Percentiles rank a stretch among this genome's conserved stretches.
These are phyloP conservation scores for Ectropis grisescens DNA, from an alignment of 1,140 invertebrate species.

Conservation along the genomic window DNA sequence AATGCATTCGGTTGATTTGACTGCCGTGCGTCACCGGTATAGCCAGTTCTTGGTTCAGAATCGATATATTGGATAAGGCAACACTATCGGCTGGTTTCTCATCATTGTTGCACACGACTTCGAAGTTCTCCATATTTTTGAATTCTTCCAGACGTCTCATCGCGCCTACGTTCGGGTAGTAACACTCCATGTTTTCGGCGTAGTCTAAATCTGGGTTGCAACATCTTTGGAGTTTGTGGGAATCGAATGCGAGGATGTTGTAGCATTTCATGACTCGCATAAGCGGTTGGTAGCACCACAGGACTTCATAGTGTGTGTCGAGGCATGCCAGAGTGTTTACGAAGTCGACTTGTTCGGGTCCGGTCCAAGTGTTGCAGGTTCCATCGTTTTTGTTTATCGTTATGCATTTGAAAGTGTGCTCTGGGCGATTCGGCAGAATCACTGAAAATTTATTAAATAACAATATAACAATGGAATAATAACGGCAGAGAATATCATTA, in stretches of 20 bases:
- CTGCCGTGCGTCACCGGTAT: constrained; percentile 80
- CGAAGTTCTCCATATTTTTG: constrained; percentile 42
- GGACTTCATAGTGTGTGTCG: constrained; percentile 89
- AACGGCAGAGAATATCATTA: background rate
- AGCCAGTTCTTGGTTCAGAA: constrained; percentile 84
- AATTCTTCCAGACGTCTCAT: constrained; percentile 56
- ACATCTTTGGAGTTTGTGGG: constrained; percentile 43
- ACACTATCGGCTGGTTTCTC: constrained; percentile 29
- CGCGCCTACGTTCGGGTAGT: constrained; percentile 46
- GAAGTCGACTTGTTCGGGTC: constrained; percentile 84
- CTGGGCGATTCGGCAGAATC: constrained; percentile 77
- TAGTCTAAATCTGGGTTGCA: constrained; percentile 33
- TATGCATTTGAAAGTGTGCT: constrained; percentile 83
- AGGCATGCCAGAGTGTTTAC: constrained; percentile 81
- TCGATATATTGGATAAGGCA: constrained; percentile 55
- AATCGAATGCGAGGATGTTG: constrained; percentile 79
- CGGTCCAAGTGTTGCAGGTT: constrained; percentile 84
- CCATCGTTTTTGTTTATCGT: constrained; percentile 89
- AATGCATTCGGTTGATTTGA: constrained; percentile 84
- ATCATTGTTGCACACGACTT: constrained; percentile 31
- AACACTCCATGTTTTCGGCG: constrained; percentile 24
- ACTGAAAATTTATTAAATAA: constrained; percentile 66
- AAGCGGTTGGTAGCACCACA: constrained; percentile 85
- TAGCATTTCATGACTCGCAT: constrained; percentile 83
- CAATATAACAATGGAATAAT: constrained; percentile 1